Conservation (phyloP, 2,888 invertebrate species). For the Xylocampa areola region DNA sequence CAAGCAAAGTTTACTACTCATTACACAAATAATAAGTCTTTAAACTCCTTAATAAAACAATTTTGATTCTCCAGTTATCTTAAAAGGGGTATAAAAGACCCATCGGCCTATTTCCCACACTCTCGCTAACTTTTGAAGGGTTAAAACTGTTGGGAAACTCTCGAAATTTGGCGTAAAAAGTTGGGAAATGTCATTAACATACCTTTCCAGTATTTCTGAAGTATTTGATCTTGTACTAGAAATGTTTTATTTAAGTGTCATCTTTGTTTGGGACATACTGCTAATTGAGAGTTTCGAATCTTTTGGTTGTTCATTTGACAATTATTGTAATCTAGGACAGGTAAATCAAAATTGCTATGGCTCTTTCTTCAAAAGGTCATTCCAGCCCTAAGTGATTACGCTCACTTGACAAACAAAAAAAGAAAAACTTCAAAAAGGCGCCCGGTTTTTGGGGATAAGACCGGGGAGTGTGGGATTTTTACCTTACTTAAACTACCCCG, state of each 20-base stretch:
- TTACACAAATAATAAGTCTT: conserved; percentile 31
- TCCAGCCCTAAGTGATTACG: too few species aligned
- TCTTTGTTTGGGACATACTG: not conserved
- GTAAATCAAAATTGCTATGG: too few species aligned
- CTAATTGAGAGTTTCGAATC: conserved; percentile 1
- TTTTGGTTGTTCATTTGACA: conserved; percentile 3
- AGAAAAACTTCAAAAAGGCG: too few species aligned
- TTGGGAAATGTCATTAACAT: conserved; percentile 48
- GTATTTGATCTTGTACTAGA: conserved; percentile 9
- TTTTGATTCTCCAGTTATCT: conserved; percentile 54
- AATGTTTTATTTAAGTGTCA: conserved; percentile 14
- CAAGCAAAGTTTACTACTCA: conserved; percentile 26
- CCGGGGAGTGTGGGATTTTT: too few species aligned
- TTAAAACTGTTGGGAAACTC: conserved; percentile 50
- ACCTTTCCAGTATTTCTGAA: conserved; percentile 31
- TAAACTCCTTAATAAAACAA: conserved; percentile 37
- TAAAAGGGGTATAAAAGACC: conserved; percentile 47
- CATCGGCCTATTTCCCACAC: conserved; percentile 40
- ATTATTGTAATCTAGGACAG: not conserved
- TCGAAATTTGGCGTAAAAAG: conserved; percentile 45
- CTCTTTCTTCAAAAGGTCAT: too few species aligned
- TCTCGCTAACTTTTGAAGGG: conserved; percentile 48
- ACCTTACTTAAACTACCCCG: too few species aligned
- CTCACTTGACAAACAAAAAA: too few species aligned
- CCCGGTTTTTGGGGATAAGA: too few species aligned